Percentiles rank a stretch among this genome's conserved stretches.
These are phyloP conservation scores for Channa maculata DNA, from an alignment of 2,113 vertebrate species.

Conservation along the genomic window DNA sequence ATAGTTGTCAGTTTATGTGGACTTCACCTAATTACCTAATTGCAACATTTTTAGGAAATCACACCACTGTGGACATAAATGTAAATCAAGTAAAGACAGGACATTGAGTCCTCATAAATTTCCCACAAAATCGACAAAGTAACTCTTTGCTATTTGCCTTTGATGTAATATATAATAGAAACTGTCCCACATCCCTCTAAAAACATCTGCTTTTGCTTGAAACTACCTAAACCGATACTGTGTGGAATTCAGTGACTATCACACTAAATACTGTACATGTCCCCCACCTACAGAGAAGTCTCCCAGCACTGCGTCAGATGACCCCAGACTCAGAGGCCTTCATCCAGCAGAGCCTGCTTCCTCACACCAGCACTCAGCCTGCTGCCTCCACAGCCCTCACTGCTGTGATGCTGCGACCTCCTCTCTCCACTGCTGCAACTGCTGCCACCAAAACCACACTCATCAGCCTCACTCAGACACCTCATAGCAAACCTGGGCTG, in stretches of 20 bases:
- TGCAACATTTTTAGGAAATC: too few species aligned
- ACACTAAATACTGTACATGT: not conserved
- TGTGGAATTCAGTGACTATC: not conserved
- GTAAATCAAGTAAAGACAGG: too few species aligned
- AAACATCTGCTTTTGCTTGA: too few species aligned
- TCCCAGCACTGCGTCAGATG: conserved; percentile 94
- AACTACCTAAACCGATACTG: not conserved
- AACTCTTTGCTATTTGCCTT: too few species aligned
- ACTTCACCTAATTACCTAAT: too few species aligned
- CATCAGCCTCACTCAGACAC: conserved; percentile 89
- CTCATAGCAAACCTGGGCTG: conserved; percentile 88
- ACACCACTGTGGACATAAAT: too few species aligned
- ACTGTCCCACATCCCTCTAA: too few species aligned
- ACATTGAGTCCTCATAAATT: too few species aligned
- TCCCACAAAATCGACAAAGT: too few species aligned
- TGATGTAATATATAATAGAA: too few species aligned
- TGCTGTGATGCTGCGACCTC: conserved; percentile 88
- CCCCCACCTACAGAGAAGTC: conserved; percentile 88
- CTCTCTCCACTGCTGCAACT: conserved; percentile 77
- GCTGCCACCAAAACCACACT: conserved; percentile 84
- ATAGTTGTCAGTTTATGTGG: too few species aligned
- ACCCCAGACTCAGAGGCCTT: conserved; percentile 94
- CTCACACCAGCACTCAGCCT: conserved; percentile 83
- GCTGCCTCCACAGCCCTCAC: conserved; percentile 86
- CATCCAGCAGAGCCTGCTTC: conserved; percentile 94